These are phyloP conservation scores for Arenicola marina DNA, from an alignment of 2,888 invertebrate species.

Conservation along the genomic window DNA sequence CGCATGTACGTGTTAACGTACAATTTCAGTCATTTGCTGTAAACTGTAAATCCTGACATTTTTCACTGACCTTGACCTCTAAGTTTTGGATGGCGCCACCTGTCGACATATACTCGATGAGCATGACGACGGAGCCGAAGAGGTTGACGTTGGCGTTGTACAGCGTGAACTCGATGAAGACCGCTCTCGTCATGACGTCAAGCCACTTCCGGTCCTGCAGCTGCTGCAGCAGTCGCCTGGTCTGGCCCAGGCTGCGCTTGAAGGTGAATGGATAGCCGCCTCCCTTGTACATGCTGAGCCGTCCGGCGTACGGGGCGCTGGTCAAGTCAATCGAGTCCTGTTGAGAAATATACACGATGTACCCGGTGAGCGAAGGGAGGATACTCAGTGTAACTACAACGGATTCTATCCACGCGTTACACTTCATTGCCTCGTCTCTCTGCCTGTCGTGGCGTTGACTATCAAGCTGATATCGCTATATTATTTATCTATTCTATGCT, in stretches of 20 bases:
- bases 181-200: constrained; percentile 62
- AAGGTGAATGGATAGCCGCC: constrained; percentile 57
- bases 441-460: too few species aligned
- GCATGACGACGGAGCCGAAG: constrained; percentile 53
- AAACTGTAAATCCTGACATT: too few species aligned
- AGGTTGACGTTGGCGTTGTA: constrained; percentile 63
- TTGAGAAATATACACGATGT: too few species aligned
- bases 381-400: background rate
- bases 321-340: constrained; percentile 58
- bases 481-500: too few species aligned
- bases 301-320: constrained; percentile 61
- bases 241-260: constrained; percentile 44
- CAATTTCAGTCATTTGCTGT: too few species aligned
- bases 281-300: constrained; percentile 58
- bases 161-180: constrained; percentile 64
- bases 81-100: constrained; percentile 47
- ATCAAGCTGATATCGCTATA: too few species aligned
- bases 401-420: background rate
- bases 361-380: too few species aligned
- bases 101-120: constrained; percentile 52
- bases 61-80: constrained; percentile 52
- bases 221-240: constrained; percentile 49
- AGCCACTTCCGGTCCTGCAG: constrained; percentile 61
- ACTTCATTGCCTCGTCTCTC: background rate
- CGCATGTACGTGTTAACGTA: too few species aligned